phyloP scores from a whole-genome alignment of 2,113 vertebrate genomes.

The Anthoscopus minutus region DNA sequence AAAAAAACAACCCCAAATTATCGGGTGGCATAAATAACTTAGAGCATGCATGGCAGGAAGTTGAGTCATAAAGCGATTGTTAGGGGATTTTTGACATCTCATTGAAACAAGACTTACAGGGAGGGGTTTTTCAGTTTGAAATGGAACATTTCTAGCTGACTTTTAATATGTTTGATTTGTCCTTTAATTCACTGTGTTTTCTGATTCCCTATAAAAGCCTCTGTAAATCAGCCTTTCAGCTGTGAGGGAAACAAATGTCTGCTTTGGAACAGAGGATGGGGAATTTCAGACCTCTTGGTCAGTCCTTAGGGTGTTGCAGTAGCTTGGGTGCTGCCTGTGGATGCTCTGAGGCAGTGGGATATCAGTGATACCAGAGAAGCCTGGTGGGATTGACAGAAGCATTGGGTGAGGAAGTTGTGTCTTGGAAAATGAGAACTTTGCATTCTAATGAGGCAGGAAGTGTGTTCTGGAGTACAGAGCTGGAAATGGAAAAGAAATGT shows the following conservation, averaged over 20 bases:
- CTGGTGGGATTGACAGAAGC: neutral
- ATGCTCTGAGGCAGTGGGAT: neutral
- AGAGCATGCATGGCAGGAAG: neutral
- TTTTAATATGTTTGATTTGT: neutral
- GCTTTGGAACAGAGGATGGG: neutral
- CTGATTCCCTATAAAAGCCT: neutral
- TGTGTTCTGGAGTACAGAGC: neutral
- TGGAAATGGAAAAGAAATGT: neutral
- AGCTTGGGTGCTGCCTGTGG: neutral
- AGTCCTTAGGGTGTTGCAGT: neutral
- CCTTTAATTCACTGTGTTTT: neutral
- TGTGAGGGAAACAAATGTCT: neutral
- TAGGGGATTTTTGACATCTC: neutral
- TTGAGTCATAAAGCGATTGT: neutral
- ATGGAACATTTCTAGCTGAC: neutral
- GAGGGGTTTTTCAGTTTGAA: accelerated
- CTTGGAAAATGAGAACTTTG: neutral
- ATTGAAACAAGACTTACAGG: neutral
- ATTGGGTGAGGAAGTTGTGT: neutral
- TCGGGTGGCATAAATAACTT: neutral
- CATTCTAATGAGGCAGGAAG: neutral
- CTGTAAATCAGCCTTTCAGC: neutral
- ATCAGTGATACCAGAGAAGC: accelerated
- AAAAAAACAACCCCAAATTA: neutral
- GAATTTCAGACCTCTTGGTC: neutral